Base-by-base conservation (phyloP, 2,113 vertebrate genomes). In the Pelmatolapia mariae region DNA sequence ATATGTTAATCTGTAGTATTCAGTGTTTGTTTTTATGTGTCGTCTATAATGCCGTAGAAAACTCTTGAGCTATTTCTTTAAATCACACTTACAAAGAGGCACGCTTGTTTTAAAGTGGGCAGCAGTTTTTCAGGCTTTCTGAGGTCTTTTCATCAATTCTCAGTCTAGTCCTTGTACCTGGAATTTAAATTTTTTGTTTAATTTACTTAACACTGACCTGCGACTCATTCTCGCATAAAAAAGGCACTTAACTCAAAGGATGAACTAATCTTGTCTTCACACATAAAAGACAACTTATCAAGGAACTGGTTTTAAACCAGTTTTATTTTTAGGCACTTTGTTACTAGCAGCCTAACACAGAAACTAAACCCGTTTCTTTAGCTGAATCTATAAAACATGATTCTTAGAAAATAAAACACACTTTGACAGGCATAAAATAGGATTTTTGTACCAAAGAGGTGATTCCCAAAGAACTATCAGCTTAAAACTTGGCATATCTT, bases 141-240 rank as follows among this genome's bases (percentile, higher is more conserved):
- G 22, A 73, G 40, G 22, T 26, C 22, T 45, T 45, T 45, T 68
- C 19, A 38, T 22, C 22, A 45, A 26, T 45, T 73, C 1, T 26
- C 38, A 45, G 38, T 73, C 22, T 24, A 1, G 22, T 45, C 68
- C 22, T 45, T 73, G 22, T 73, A 73, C 40, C 68, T 73, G 22
- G 3, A 73, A 26, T 45, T 2, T 7, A 0, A 0, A 0, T 3
- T 45, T 24, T 26, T 45, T 18, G 13, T 7, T 45, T 18, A 5
- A 45, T 16, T 26, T 45, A 45, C 40, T 73, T 45, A 45, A 73
- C 6, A 18, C 38, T 73, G 22, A 73, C 22, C 22, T 26, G 9
- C 45, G 22, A 73, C 8, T 73, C 68, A 26, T 43, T 26, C 40
- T 26, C 13, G 4, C n/a, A 10, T 43, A 10, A 71, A 73, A 73